A percentile compares a stretch with the other conserved stretches of the same genome.
Conservation (phyloP, 1,140 invertebrate genomes). For the Colletes gigas region DNA sequence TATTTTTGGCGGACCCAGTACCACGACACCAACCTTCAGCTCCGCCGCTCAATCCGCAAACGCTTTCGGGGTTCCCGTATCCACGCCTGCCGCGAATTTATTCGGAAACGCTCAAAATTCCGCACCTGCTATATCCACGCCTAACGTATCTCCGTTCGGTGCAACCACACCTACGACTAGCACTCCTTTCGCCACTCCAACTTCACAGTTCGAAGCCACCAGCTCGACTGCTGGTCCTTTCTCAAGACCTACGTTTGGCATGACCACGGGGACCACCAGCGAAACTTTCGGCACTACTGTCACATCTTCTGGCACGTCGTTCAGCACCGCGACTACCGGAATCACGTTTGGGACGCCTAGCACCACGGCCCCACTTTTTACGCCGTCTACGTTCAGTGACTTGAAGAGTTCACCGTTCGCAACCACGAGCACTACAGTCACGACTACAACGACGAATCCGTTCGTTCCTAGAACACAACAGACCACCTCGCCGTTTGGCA, state of each 20-base stretch:
- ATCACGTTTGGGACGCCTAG: constrained; percentile 5
- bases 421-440: constrained; percentile 21
- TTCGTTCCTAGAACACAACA: constrained; percentile 50
- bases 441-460: constrained; percentile 55
- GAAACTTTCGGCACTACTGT: constrained; percentile 41
- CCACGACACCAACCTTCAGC: constrained; percentile 60
- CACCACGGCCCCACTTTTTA: constrained; percentile 31
- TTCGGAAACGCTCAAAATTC: constrained; percentile 45
- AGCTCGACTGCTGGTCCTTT: constrained; percentile 38
- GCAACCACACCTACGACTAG: constrained; percentile 33
- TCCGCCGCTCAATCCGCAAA: constrained; percentile 39
- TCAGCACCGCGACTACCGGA: constrained; percentile 30
- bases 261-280: neutral
- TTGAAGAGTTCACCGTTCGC: constrained; percentile 40
- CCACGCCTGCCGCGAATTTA: constrained; percentile 30
- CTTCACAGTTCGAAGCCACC: constrained; percentile 47
- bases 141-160: constrained; percentile 18
- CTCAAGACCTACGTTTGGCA: constrained; percentile 43
- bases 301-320: constrained; percentile 29
- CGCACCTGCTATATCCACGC: neutral
- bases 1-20: constrained; percentile 57
- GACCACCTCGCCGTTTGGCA: constrained; percentile 56
- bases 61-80: constrained; percentile 38
- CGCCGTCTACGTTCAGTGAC: constrained; percentile 37
- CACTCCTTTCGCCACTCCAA: constrained; percentile 48